Evolutionary conservation across 2,888 invertebrate genomes (phyloP), one percentile per base, ranked within the genome.

Genomic region (Drosophila fungiperda): DNA sequence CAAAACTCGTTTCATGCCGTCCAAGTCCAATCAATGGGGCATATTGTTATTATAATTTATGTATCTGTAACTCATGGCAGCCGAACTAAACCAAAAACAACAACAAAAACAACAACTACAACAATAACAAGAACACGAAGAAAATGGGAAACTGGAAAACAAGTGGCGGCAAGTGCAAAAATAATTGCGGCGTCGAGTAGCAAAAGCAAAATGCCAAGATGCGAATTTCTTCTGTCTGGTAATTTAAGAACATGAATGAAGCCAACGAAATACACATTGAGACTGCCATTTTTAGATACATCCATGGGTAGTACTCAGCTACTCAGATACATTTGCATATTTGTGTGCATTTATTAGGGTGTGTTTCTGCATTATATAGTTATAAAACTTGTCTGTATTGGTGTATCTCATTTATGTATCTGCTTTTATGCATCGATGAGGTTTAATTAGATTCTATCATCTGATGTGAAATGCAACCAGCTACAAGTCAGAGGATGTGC

Each of bases 371-470:
- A 15, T 26, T 63, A 23, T 48, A 45, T 53, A 49, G 40, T 50
- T 11, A 35, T 15, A 26, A 26, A 12, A 5, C 8, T 9, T 50
- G 32, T 45, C 11, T 20, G 17, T 36, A 65, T 42, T 29, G 52
- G 20, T 45, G 61, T 35, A 42, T 66, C 68, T 65, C 61, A 57
- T 61, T 52, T 61, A 40, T 66, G 66, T 59, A 65, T 69, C 62
- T 76, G 62, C 78, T 82, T 82, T 82, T 83, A 87, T 92, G 90
- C 91, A 83, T 90, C 91, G 87, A 83, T 87, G 87, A 75, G 65
- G 80, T 88, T 90, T 91, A 90, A 92, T 91, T 92, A 79, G 82
- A 85, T 91, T 91, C 79, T 74, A 84, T 83, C 81, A 85, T 80
- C 80, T 77, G 73, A 78, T 75, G 73, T 79, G 74, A 84, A 73